phyloP scores from a whole-genome alignment of 2,888 invertebrate species.

The Theretra japonica region DNA sequence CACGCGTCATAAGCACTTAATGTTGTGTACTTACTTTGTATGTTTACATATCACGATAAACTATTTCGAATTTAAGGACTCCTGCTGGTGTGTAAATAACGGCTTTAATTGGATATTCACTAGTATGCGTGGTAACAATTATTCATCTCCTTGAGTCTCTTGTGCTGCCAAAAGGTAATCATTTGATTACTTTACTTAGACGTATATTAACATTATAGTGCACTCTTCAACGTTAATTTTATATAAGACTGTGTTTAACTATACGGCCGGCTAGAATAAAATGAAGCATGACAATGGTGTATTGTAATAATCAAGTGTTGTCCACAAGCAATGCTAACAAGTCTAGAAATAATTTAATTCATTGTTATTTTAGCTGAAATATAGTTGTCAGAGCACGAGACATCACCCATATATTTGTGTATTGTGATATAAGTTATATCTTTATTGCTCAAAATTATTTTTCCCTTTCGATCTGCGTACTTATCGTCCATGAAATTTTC shows the following conservation, averaged over 20 bases:
- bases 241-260: too few relatives aligned
- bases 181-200: neutral
- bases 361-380: too few relatives aligned
- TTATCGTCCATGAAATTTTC: slow-evolving; percentile 82
- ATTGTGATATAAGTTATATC: slow-evolving; percentile 77
- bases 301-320: too few relatives aligned
- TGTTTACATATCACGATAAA: slow-evolving; percentile 67
- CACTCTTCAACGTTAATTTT: too few relatives aligned
- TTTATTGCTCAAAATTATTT: slow-evolving; percentile 77
- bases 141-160: slow-evolving; percentile 55
- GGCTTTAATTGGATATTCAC: slow-evolving; percentile 52
- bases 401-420: slow-evolving; percentile 63
- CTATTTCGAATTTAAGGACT: slow-evolving; percentile 52
- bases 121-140: slow-evolving; percentile 53
- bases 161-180: slow-evolving; percentile 46
- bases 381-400: slow-evolving; percentile 50
- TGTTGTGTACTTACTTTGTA: slow-evolving; percentile 60
- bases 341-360: too few relatives aligned
- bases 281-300: too few relatives aligned
- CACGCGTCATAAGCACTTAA: slow-evolving; percentile 54
- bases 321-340: too few relatives aligned
- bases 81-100: slow-evolving; percentile 58
- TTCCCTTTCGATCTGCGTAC: slow-evolving; percentile 74
- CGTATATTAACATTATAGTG: too few relatives aligned
- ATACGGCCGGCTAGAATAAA: too few relatives aligned